Evolutionary conservation across 2,113 vertebrate genomes (phyloP).

Genomic region (Gnathonemus longibarbis): DNA sequence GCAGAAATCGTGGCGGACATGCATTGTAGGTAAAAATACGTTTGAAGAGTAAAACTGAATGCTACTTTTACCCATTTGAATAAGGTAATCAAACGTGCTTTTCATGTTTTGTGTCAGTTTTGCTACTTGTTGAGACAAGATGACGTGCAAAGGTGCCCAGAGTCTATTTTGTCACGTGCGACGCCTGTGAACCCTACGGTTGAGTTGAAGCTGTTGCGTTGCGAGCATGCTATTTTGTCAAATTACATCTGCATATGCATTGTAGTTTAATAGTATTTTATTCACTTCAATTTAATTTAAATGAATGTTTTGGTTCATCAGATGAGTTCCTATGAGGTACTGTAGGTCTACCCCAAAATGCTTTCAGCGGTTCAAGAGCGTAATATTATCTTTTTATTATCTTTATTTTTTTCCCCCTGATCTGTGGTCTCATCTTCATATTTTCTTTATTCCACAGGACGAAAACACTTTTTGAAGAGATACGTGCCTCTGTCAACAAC

Average conservation of each 20-base stretch:
- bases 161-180: neutral
- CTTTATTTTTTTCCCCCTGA: neutral
- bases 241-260: neutral
- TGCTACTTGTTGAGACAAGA: neutral
- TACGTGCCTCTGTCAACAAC: slow-evolving; percentile 80
- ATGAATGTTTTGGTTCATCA: neutral
- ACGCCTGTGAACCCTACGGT: neutral
- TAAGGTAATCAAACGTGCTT: neutral
- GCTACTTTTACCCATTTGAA: neutral
- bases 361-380: neutral
- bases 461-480: slow-evolving; percentile 83
- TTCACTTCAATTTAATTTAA: neutral
- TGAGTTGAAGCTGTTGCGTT: neutral
- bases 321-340: neutral
- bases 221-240: neutral
- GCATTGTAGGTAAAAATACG: neutral
- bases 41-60: neutral
- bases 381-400: neutral
- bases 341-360: neutral
- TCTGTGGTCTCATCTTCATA: neutral
- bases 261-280: neutral
- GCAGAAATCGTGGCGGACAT: neutral
- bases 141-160: neutral
- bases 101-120: neutral
- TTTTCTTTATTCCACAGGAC: slow-evolving; percentile 51